These are phyloP conservation scores for Malachius bipustulatus DNA, from an alignment of 2,888 invertebrate genomes.

Conservation along the genomic window DNA sequence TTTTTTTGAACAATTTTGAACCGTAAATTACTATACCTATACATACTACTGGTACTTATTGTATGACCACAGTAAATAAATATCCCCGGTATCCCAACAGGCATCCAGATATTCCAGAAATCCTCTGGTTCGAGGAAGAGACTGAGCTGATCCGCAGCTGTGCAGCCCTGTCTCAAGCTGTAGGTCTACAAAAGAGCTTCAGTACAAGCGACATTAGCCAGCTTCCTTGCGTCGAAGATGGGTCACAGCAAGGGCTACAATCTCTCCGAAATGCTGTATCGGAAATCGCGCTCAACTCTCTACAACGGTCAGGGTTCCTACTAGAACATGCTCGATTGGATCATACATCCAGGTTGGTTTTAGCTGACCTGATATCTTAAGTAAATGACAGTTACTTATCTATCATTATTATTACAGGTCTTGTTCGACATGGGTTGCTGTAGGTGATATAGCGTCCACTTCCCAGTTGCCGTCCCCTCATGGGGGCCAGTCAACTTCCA, in stretches of 20 bases:
- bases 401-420: constrained; percentile 51
- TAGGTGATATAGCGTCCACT: constrained; percentile 61
- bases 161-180: constrained; percentile 63
- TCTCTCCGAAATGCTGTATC: constrained; percentile 40
- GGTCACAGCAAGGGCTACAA: constrained; percentile 31
- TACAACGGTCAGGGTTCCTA: constrained; percentile 42
- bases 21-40: no score
- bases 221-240: constrained; percentile 42
- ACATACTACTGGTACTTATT: no score
- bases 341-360: constrained; percentile 27
- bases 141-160: constrained; percentile 69
- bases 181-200: constrained; percentile 74
- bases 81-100: no score
- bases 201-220: constrained; percentile 68
- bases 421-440: constrained; percentile 80
- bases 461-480: constrained; percentile 78
- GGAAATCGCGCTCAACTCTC: constrained; percentile 45
- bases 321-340: constrained; percentile 48
- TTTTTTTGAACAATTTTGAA: no score
- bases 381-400: background rate
- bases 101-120: constrained; percentile 51
- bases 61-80: no score
- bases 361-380: background rate
- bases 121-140: constrained; percentile 60
- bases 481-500: constrained; percentile 40